Evolutionary conservation across 92 coral and sea anemone genomes (phyloP), one percentile per base, ranked within the genome.

Genomic region (Umimayanthus chanpuru): DNA sequence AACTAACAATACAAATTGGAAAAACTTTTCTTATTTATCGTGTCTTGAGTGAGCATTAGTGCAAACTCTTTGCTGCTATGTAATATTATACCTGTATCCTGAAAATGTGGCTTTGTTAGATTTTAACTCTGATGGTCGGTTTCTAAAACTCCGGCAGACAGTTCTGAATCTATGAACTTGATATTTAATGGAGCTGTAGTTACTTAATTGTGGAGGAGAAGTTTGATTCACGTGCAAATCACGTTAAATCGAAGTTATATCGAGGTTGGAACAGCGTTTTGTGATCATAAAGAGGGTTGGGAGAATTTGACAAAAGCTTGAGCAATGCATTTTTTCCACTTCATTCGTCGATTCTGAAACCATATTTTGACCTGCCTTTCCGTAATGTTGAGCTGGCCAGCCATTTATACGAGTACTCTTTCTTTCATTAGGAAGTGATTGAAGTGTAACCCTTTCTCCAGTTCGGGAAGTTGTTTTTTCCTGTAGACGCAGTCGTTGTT

Each of bases 291-390:
- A 56, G 98, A 81, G 56, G 94, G 90, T 88, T 82, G 50, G 93
- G 86, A 90, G 92, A 92, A 88, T 95, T 95, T 75, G 89, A 91
- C 88, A 93, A 88, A 20, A n/a, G 94, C 94, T 82, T 94, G 97
- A 56, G 98, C 94, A 83, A 92, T 94, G 82, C 98, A 94, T 78
- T 97, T 97, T 90, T 97, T 97, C 96, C 98, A 94, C 84, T 97
- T 97, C 99, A 97, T 97, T 41, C 99, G 93, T 85, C 99, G 85
- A 89, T 97, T 97, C 86, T 97, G 99, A 87, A 97, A 97, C 99
- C 99, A 97, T 73, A 97, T 97, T 90, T 97, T 97, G 50, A 97
- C 99, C 84, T 97, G 99, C 80, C 99, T 91, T 90, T 97, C 99
- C 36, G 99, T 97, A 66, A 97, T 96, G 77, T 92, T 97, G 81